Evolutionary conservation across 2,888 invertebrate genomes (phyloP).

Genomic region (Steinernema scapterisci): DNA sequence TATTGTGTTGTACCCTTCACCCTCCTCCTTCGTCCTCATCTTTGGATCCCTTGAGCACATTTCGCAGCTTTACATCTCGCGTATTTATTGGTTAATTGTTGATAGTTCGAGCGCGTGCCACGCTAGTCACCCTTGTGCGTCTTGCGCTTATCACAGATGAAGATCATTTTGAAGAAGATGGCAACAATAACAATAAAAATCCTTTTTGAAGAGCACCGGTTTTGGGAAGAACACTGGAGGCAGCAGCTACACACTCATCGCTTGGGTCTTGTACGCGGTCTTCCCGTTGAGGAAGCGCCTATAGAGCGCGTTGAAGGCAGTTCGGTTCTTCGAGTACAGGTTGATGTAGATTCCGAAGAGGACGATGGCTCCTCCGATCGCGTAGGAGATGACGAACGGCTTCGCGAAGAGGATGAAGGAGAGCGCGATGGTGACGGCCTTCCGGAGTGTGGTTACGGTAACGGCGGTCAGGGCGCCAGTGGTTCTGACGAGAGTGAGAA

Average conservation of each 20-base stretch:
- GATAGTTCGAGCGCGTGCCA: background rate
- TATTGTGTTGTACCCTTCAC: too few relatives aligned
- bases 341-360: constrained; percentile 91
- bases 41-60: background rate
- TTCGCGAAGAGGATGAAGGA: constrained; percentile 92
- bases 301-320: constrained; percentile 28
- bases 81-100: constrained; percentile 15
- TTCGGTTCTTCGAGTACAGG: constrained; percentile 79
- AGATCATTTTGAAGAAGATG: constrained; percentile 20
- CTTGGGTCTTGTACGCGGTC: constrained; percentile 10
- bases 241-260: constrained; percentile 22
- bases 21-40: too few relatives aligned
- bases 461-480: constrained; percentile 91
- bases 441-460: constrained; percentile 73
- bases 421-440: constrained; percentile 87
- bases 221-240: background rate
- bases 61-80: constrained; percentile 8
- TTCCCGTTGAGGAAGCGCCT: background rate
- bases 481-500: constrained; percentile 83
- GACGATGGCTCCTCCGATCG: constrained; percentile 87
- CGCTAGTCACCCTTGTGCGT: constrained; percentile 1
- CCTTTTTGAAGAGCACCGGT: too few relatives aligned
- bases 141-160: constrained; percentile 23
- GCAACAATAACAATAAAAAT: constrained; percentile 9
- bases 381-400: constrained; percentile 89